phyloP scores from a whole-genome alignment of 2,888 invertebrate species.

The Epirrhoe tristata region DNA sequence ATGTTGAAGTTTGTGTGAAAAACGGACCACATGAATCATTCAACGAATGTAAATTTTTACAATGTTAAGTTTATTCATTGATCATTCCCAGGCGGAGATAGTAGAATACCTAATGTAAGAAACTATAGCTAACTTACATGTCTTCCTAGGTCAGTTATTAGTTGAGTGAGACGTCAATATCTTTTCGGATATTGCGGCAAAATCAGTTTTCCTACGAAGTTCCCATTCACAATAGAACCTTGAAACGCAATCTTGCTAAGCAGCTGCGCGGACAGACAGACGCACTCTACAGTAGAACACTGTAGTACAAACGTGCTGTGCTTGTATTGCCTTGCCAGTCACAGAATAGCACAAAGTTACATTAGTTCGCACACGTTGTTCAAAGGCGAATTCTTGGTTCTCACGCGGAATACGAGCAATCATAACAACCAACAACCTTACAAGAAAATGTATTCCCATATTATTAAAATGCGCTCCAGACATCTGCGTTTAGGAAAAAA shows the following conservation, averaged over 20 bases:
- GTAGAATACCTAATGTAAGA: conserved; percentile 2
- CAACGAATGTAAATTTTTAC: conserved; percentile 8
- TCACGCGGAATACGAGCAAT: conserved; percentile 69
- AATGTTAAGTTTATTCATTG: conserved; percentile 14
- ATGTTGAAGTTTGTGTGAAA: conserved; percentile 19
- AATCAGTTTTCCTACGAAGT: conserved; percentile 49
- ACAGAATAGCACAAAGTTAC: conserved; percentile 49
- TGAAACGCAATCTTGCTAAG: conserved; percentile 67
- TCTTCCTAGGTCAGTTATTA: conserved; percentile 10
- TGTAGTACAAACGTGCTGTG: conserved; percentile 24
- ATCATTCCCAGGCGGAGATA: conserved; percentile 3
- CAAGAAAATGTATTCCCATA: conserved; percentile 49
- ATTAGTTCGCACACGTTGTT: conserved; percentile 44
- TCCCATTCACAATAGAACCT: conserved; percentile 74
- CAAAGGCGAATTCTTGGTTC: conserved; percentile 73
- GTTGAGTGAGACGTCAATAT: neutral
- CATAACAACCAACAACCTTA: conserved; percentile 60
- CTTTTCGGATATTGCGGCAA: conserved; percentile 23
- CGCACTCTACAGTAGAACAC: conserved; percentile 38
- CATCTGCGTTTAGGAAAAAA: conserved; percentile 1
- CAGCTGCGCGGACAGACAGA: conserved; percentile 59
- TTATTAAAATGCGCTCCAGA: conserved; percentile 29
- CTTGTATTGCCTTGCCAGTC: conserved; percentile 32
- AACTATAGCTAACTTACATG: too few relatives aligned
- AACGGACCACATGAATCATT: conserved; percentile 7